Conservation (phyloP, 2,113 vertebrate species). For the Eulemur macaco region DNA sequence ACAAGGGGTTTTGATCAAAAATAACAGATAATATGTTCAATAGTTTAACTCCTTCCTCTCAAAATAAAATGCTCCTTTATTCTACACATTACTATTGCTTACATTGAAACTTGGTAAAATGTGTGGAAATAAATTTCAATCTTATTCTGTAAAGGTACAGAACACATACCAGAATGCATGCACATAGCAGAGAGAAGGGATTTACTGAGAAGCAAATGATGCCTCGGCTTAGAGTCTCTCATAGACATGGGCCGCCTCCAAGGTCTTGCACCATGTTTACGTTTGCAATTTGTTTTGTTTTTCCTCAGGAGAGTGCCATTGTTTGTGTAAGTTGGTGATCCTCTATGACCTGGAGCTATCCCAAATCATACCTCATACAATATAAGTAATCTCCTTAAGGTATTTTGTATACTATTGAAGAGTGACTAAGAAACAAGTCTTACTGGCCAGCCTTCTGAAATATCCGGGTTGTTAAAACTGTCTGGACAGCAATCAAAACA, state of each 20-base stretch:
- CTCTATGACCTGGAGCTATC: neutral
- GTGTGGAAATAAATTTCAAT: neutral
- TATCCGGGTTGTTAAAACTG: neutral
- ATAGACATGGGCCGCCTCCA: accelerated
- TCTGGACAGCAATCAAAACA: neutral
- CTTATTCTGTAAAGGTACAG: neutral
- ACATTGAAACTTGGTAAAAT: neutral
- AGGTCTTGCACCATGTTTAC: neutral
- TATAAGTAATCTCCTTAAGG: neutral
- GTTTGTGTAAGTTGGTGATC: neutral
- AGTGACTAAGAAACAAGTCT: neutral
- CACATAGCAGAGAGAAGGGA: neutral
- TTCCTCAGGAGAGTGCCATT: neutral
- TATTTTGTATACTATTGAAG: neutral
- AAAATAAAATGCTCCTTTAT: neutral
- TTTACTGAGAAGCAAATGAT: neutral
- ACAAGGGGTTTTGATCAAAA: neutral
- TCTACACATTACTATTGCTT: neutral
- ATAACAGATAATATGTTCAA: neutral
- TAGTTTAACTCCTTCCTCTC: neutral
- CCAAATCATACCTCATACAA: neutral
- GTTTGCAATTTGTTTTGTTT: neutral
- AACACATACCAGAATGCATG: neutral
- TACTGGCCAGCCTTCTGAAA: neutral
- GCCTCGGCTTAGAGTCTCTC: neutral